Evolutionary conservation across 2,888 invertebrate species (phyloP), one percentile per base, ranked within the genome.

Genomic region (Tetranychus piercei): DNA sequence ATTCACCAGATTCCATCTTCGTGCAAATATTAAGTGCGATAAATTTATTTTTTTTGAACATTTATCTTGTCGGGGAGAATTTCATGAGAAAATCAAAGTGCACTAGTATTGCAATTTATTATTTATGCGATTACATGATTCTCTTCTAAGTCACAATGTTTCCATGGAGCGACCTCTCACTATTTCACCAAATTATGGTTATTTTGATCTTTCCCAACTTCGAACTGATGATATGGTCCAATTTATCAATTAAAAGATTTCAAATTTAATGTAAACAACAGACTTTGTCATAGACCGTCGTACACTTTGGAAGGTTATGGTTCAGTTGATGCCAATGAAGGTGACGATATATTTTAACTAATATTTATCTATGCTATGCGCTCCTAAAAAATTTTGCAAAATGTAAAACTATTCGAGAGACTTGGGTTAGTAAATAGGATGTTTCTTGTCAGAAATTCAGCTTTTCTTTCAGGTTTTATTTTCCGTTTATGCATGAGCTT

Each of bases 401-500:
- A 55, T 73, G 79, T 11, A 71, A 76, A 22, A 76, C 76, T 8
- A 78, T 79, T 20, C 77, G 77, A n/a, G 67, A 71, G 9, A 77
- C 77, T n/a, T 77, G 77, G 77, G 79, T 77, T 15, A 76, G 76
- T 72, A 76, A 77, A 75, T 65, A 69, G 15, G 77, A 78, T 71
- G 20, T 78, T 5, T 43, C 69, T 69, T 45, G 9, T 75, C 76
- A 34, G 55, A 74, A 15, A 75, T 78, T 71, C 73, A 6, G 77
- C 80, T 1, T 80, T 80, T 69, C 75, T 79, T n/a, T 64, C 80
- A 2, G 80, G 79, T 20, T 74, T 72, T 45, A 77, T 78, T 9
- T 55, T 72, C n/a, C 76, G 78, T 71, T 34, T 66, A n/a, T n/a
- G n/a, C n/a, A n/a, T 1, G 71, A 71, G 23, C 15, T 76, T 15